Conservation (phyloP, 2,888 invertebrate genomes). For the Xestia sexstrigata region DNA sequence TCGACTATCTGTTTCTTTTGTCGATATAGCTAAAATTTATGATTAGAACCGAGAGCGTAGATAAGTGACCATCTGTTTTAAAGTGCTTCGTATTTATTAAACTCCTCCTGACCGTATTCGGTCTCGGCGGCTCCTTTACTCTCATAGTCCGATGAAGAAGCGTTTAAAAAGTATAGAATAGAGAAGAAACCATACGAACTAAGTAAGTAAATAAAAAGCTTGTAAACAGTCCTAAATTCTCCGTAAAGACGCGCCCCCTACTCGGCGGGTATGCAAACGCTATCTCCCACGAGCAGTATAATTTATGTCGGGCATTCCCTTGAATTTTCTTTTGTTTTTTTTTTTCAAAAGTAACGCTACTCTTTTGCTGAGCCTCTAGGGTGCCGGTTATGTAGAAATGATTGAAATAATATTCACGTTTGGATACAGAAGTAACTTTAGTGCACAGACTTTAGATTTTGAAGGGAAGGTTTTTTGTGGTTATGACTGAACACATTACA, state of each 20-base stretch:
- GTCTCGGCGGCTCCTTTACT: not conserved
- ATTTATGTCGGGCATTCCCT: slow-evolving; percentile 89
- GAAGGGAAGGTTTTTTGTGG: not conserved
- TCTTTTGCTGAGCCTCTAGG: slow-evolving; percentile 73
- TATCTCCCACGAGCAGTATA: slow-evolving; percentile 86
- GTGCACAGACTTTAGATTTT: slow-evolving; percentile 14
- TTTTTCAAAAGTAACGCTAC: slow-evolving; percentile 78
- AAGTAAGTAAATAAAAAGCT: not conserved
- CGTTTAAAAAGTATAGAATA: not conserved
- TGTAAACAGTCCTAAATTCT: slow-evolving; percentile 12
- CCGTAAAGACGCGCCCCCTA: slow-evolving; percentile 69
- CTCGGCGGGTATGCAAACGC: slow-evolving; percentile 86
- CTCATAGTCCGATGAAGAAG: not conserved
- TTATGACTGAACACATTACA: not conserved
- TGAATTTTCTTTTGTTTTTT: slow-evolving; percentile 88
- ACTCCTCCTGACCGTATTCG: not conserved
- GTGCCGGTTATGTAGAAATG: slow-evolving; percentile 60
- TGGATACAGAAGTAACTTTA: slow-evolving; percentile 14
- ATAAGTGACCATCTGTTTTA: not conserved
- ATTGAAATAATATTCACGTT: slow-evolving; percentile 64
- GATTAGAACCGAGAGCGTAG: not conserved
- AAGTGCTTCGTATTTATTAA: not conserved
- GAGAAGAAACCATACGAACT: not conserved
- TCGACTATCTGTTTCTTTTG: not conserved
- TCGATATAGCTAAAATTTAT: no score